A percentile compares a stretch with the other conserved stretches of the same genome.
phyloP scores from a whole-genome alignment of 2,113 vertebrate species.

The Actenoides hombroni region DNA sequence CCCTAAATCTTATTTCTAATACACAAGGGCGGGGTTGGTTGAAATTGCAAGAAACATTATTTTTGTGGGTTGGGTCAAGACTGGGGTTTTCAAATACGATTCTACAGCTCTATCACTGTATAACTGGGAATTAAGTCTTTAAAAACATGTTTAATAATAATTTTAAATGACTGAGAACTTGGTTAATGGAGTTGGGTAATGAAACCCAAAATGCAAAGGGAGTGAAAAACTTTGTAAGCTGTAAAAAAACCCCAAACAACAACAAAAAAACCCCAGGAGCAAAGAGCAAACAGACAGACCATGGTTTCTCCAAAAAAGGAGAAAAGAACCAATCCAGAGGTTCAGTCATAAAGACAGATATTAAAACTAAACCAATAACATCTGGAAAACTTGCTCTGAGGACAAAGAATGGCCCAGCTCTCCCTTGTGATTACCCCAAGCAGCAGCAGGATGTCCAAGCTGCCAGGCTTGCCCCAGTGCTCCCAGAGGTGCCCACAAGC shows the following conservation, averaged over 20 bases:
- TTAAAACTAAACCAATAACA: neutral
- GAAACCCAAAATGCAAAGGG: neutral
- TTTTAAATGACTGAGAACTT: neutral
- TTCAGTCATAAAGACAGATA: neutral
- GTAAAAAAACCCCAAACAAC: neutral
- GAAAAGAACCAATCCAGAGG: neutral
- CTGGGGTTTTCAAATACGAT: neutral
- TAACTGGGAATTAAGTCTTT: neutral
- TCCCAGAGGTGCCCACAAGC: fast-evolving
- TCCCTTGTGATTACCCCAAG: neutral
- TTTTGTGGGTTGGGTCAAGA: neutral
- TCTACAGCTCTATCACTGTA: neutral
- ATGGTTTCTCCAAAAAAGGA: slow-evolving; percentile 24
- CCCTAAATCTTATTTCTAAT: neutral
- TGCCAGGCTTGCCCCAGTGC: neutral
- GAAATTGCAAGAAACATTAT: neutral
- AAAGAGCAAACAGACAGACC: neutral
- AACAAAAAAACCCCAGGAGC: neutral
- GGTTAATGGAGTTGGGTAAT: neutral
- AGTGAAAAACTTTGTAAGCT: neutral
- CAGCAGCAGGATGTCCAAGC: neutral
- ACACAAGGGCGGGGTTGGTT: neutral
- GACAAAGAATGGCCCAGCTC: neutral
- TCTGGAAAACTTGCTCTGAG: neutral
- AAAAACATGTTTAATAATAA: neutral